Evolutionary conservation across 1,140 invertebrate species (phyloP), one percentile per base, ranked within the genome.

Genomic region (Oryctes rhinoceros): DNA sequence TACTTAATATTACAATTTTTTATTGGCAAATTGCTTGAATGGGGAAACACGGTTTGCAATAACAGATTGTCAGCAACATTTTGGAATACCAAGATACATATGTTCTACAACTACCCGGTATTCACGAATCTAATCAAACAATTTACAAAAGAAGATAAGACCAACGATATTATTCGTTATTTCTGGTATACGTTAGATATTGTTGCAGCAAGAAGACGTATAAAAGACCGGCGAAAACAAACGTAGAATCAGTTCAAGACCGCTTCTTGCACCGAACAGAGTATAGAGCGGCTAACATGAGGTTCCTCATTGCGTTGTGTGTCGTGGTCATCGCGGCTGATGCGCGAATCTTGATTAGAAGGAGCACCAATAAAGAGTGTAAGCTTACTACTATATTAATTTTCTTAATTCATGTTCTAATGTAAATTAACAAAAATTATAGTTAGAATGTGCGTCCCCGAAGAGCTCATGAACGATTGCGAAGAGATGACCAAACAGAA

Each of bases 361-460:
- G 75, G 15, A 76, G 75, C 39, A 47, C 75, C 39, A n/a, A 4
- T 7, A 48, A 18, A 15, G 75, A 76, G 30, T 76, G 75, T 76
- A 76, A 76, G 75, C 30, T 13, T 24, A 15, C 1, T 18, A 53
- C 6, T 18, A 18, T 53, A 13, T 15, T 13, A 5, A 3, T n/a
- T 18, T 59, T 59, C 4, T 6, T 10, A 2, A 9, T 48, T 48
- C 3, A 13, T 48, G 47, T 48, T 48, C 13, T 48, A 48, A 53
- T n/a, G n/a, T 11, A n/a, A 53, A 15, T 48, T 53, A 3, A 13
- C 6, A n/a, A 53, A 53, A 44, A 13, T 83, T 88, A 44, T 83
- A 94, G 93, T 92, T 84, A 93, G 91, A 84, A 90, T 94, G 89
- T 95, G 93, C 85, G 92, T 94, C 24, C 93, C 93, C 0, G 87